A percentile compares a stretch with the other conserved stretches of the same genome.
phyloP scores from a whole-genome alignment of 2,113 vertebrate species.

The Strix uralensis region DNA sequence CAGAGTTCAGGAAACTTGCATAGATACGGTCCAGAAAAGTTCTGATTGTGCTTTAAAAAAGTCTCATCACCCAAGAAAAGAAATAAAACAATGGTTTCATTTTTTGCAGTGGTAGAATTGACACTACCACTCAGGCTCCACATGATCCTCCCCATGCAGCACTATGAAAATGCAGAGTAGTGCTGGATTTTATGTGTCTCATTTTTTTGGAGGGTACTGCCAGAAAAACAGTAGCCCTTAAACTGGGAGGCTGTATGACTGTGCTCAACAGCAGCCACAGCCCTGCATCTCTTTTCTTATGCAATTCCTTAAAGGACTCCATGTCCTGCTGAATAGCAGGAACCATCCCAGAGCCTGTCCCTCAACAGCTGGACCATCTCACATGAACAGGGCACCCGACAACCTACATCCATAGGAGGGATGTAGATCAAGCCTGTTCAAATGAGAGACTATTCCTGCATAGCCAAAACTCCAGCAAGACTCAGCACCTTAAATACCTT shows the following conservation, averaged over 20 bases:
- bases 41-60: not conserved
- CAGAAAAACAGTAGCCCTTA: not conserved
- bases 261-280: not conserved
- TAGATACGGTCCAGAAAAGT: not conserved
- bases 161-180: not conserved
- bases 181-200: not conserved
- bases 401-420: not conserved
- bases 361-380: not conserved
- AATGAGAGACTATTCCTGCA: fast-evolving
- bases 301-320: not conserved
- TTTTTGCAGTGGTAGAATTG: not conserved
- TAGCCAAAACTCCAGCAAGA: not conserved
- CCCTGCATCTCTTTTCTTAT: not conserved
- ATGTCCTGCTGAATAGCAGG: not conserved
- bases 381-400: not conserved
- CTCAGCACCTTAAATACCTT: not conserved
- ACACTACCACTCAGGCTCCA: not conserved
- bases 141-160: not conserved
- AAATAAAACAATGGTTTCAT: not conserved
- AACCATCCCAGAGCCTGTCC: not conserved
- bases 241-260: not conserved
- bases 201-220: not conserved
- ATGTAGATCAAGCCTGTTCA: not conserved
- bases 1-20: not conserved
- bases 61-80: not conserved